Base-by-base conservation (phyloP, 2,888 invertebrate species). In the Liopterus haemorrhoidalis region DNA sequence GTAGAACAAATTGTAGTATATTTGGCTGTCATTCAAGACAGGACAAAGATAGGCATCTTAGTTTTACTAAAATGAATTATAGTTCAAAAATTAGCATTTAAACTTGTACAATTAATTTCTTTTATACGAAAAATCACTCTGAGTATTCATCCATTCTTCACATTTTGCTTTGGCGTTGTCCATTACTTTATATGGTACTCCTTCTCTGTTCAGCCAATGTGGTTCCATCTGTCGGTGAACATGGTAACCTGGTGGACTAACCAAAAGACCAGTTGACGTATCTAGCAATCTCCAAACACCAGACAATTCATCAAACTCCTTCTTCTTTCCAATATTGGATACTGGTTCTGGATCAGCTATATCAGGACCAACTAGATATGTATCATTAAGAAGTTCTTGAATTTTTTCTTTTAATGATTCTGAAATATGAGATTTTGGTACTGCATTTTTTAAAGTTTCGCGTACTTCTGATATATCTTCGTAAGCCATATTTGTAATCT, bases 81-180 rank as follows among this genome's bases (percentile, higher is more conserved):
- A n/a, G n/a, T n/a, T n/a, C n/a, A n/a, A n/a, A n/a, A n/a, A n/a
- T n/a, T n/a, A n/a, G n/a, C n/a, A n/a, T n/a, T n/a, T n/a, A n/a
- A n/a, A n/a, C n/a, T n/a, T n/a, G n/a, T 25, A 11, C 25, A 4
- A 25, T n/a, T 25, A 4, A 4, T 4, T 11, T 11, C n/a, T 25
- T 25, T 25, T n/a, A n/a, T n/a, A n/a, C n/a, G n/a, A 18, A 20
- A 3, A 16, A 15, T 40, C 20, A 9, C 40, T 12, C 18, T 41
- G 14, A 5, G 31, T 38, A 16, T 33, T 27, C 5, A 46, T 22
- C 49, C 49, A 49, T 8, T 41, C 27, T 28, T 38, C 28, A 35
- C 49, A 49, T 38, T 49, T 49, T 14, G 28, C 31, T 18, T 16
- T 41, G 1, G 49, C 39, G 21, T 25, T 6, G 16, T 46, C 38